Evolutionary conservation across 2,113 vertebrate genomes (phyloP), one percentile per base, ranked within the genome.

Genomic region (Ardeotis arabs): DNA sequence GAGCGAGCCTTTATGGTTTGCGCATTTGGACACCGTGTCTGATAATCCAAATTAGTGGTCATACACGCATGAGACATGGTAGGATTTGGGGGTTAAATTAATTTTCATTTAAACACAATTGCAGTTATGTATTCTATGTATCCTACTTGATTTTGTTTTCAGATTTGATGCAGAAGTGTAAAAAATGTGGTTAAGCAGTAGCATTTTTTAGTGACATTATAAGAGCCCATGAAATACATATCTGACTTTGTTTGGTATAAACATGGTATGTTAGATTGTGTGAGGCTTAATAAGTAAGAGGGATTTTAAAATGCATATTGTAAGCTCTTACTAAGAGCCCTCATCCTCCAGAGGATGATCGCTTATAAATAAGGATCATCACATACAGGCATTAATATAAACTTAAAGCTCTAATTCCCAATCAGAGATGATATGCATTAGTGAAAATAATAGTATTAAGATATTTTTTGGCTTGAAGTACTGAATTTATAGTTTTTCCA

Each of bases 1-100:
- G 24, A 63, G 16, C 5, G 5, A 11, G 16, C 12, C 3, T 39
- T 60, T 37, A 21, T 33, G 60, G 22, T 37, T 45, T 12, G 24
- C n/a, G 7, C 10, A 0, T 56, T 14, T 59, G 49, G 16, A 27
- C 14, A 14, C 11, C 1, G 1, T 4, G 15, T 63, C 21, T 69
- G 77, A n/a, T 67, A 24, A 31, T 19, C 29, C 60, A 20, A 28
- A 49, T 77, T 35, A 63, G 41, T 18, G 62, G 59, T 21, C 18
- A 3, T 45, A 9, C 16, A 1, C 7, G 31, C 21, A 10, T 18
- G 56, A 86, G 37, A 45, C 1, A 2, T 5, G 52, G 39, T 21
- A 45, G 52, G 58, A 39, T 50, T 39, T 47, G 44, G 44, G 14
- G 35, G 18, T 75, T 45, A 56, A 35, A 17, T 67, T 37, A 4